These are phyloP conservation scores for Herpailurus yagouaroundi DNA, from an alignment of 2,113 vertebrate genomes.

Conservation along the genomic window DNA sequence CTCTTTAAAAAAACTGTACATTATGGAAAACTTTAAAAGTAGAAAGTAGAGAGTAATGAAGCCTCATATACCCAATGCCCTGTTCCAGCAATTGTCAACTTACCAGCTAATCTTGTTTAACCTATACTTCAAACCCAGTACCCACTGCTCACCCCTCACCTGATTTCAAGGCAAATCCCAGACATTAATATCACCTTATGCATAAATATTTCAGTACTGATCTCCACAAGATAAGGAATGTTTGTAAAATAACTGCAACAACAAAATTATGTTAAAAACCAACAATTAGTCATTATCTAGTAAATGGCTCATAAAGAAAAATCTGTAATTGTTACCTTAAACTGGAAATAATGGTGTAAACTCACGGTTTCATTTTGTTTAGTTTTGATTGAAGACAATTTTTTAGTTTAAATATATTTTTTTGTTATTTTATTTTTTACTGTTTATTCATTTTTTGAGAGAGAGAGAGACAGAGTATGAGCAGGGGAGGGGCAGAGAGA, in stretches of 20 bases:
- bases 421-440: not conserved
- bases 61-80: not conserved
- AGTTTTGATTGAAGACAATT: not conserved
- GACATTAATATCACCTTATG: not conserved
- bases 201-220: slow-evolving; percentile 40
- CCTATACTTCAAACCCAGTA: not conserved
- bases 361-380: slow-evolving; percentile 25
- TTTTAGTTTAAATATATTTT: slow-evolving; percentile 26
- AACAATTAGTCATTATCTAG: slow-evolving; percentile 28
- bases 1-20: not conserved
- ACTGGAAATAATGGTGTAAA: slow-evolving; percentile 5
- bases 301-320: slow-evolving; percentile 28
- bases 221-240: not conserved
- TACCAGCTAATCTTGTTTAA: not conserved
- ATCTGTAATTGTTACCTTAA: not conserved
- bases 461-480: not conserved
- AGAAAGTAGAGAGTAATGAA: not conserved
- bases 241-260: not conserved
- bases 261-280: slow-evolving; percentile 9
- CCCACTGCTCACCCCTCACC: not conserved
- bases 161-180: slow-evolving; percentile 51
- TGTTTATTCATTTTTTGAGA: not conserved
- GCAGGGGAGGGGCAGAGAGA: not conserved
- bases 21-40: slow-evolving; percentile 26
- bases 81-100: slow-evolving; percentile 2